A percentile compares a stretch with the other conserved stretches of the same genome.
Conservation (phyloP, 1,140 invertebrate genomes). For the Danaus plexippus region DNA sequence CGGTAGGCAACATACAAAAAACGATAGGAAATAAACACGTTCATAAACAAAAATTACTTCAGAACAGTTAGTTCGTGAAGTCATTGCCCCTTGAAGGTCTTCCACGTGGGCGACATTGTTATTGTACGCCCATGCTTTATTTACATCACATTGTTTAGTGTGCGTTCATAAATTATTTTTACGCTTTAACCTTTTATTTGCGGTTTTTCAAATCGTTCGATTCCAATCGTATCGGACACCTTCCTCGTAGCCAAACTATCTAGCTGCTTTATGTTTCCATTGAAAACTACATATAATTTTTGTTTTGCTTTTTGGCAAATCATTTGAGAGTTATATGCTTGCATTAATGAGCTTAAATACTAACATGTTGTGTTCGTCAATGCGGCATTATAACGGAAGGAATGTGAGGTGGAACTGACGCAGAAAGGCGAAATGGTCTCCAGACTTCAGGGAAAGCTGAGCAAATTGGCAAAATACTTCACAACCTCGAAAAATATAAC, state of each 20-base stretch:
- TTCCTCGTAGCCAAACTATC: no score
- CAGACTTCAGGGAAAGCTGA: conserved; percentile 90
- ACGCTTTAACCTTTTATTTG: no score
- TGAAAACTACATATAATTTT: background rate
- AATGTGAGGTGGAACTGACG: conserved; percentile 92
- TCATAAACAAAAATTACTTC: no score
- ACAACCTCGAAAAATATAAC: conserved; percentile 90
- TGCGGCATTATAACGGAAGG: conserved; percentile 75
- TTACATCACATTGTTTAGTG: conserved; percentile 6
- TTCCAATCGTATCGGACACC: no score
- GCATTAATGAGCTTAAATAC: conserved; percentile 29
- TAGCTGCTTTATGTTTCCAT: background rate
- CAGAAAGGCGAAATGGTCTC: conserved; percentile 93
- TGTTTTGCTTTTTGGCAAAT: no score
- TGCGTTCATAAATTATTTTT: conserved; percentile 10
- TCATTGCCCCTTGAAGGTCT: conserved; percentile 31
- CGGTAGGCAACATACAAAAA: no score
- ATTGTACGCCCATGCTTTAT: conserved; percentile 31
- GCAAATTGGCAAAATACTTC: conserved; percentile 91
- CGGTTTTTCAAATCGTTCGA: no score
- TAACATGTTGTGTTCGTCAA: conserved; percentile 63
- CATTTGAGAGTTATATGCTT: background rate
- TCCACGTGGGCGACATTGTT: conserved; percentile 32
- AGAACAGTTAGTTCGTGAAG: conserved; percentile 9
- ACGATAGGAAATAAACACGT: no score